These are phyloP conservation scores for Zaprionus nigranus DNA, from an alignment of 1,140 invertebrate species.

Conservation along the genomic window DNA sequence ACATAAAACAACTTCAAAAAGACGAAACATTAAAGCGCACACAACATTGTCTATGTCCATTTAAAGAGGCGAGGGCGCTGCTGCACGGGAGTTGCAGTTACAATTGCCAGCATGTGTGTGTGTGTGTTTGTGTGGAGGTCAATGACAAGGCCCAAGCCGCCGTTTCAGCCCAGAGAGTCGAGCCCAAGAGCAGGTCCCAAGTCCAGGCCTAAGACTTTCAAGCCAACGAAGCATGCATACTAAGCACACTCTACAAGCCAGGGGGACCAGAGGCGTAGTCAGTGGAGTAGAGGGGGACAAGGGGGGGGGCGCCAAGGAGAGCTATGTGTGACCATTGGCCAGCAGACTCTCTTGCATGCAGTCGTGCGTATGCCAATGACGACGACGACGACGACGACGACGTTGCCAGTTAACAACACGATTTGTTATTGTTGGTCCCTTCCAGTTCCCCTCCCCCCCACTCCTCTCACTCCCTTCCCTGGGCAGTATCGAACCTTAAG, in stretches of 20 bases:
- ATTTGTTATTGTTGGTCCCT: conserved; percentile 72
- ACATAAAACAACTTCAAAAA: conserved; percentile 63
- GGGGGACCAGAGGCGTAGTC: neutral
- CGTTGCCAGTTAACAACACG: conserved; percentile 78
- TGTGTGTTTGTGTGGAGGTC: conserved; percentile 59
- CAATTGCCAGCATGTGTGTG: conserved; percentile 52
- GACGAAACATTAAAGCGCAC: conserved; percentile 70
- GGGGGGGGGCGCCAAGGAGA: conserved; percentile 9
- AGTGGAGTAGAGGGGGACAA: too few species aligned
- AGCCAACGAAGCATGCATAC: conserved; percentile 77
- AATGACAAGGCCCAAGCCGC: conserved; percentile 63
- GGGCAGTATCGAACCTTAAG: conserved; percentile 60
- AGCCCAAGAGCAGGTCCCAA: conserved; percentile 29
- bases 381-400: conserved; percentile 19
- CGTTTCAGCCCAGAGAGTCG: conserved; percentile 35
- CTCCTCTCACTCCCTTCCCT: neutral
- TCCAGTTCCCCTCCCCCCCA: neutral
- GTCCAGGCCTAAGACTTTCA: conserved; percentile 26
- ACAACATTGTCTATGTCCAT: conserved; percentile 69
- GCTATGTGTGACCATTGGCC: conserved; percentile 68
- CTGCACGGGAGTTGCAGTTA: conserved; percentile 72
- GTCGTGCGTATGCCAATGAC: conserved; percentile 79
- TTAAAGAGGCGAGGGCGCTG: too few species aligned
- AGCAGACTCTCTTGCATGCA: conserved; percentile 50
- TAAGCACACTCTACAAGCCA: conserved; percentile 48